Conservation (phyloP, 2,113 vertebrate species). For the Mirounga angustirostris region DNA sequence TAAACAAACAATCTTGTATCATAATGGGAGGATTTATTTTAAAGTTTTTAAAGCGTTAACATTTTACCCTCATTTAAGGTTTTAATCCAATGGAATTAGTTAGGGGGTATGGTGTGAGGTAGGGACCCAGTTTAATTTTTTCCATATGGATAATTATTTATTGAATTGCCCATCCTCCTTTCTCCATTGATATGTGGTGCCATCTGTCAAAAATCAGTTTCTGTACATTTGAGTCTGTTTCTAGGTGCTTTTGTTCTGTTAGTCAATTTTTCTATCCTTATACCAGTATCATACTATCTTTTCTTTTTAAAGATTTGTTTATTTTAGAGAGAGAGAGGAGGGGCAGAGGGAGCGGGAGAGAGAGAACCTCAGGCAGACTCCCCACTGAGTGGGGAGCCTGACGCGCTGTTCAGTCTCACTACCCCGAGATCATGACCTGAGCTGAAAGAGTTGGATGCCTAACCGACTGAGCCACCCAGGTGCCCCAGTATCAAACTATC, state of each 20-base stretch:
- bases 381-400: too few species aligned
- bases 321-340: too few species aligned
- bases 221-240: background rate
- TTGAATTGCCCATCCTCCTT: background rate
- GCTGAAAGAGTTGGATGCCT: too few species aligned
- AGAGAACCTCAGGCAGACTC: too few species aligned
- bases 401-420: accelerated
- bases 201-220: background rate
- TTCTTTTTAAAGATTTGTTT: too few species aligned
- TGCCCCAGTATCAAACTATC: too few species aligned
- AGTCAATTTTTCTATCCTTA: background rate
- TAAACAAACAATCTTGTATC: background rate
- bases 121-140: background rate
- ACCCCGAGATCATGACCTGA: too few species aligned
- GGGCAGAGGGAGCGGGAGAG: too few species aligned
- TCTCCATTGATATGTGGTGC: background rate
- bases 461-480: too few species aligned
- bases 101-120: background rate
- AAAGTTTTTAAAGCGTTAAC: background rate
- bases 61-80: background rate
- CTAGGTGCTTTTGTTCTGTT: background rate
- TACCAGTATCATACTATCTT: background rate
- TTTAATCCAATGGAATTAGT: constrained; percentile 13
- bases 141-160: background rate
- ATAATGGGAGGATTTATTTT: background rate